A percentile compares a stretch with the other conserved stretches of the same genome.
phyloP scores from a whole-genome alignment of 2,797 vertebrate species.

The Propithecus deckenii region DNA sequence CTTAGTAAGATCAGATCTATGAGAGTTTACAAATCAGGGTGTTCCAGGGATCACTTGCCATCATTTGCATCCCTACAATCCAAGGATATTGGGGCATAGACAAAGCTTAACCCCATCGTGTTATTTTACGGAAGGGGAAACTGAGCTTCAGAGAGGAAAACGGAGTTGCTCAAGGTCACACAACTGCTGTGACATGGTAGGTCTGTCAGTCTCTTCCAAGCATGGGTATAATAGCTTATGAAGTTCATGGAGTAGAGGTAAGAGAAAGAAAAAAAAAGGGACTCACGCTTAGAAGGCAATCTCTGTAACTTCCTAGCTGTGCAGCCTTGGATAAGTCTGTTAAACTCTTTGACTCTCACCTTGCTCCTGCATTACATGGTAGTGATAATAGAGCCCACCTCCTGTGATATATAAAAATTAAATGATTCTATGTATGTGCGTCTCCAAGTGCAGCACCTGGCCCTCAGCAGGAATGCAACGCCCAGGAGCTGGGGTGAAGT shows the following conservation, averaged over 20 bases:
- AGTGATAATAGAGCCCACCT: not conserved
- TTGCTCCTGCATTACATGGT: not conserved
- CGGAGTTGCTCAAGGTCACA: not conserved
- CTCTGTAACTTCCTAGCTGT: not conserved
- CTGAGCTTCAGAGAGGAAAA: not conserved
- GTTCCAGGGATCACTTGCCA: not conserved
- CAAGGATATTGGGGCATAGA: not conserved
- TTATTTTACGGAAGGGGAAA: slow-evolving; percentile 11
- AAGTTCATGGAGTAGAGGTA: not conserved
- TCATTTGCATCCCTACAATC: not conserved
- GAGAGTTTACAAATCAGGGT: not conserved
- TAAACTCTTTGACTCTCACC: not conserved
- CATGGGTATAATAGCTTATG: not conserved
- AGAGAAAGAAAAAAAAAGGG: not conserved
- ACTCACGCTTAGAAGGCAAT: not conserved
- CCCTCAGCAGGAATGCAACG: not conserved
- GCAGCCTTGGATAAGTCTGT: not conserved
- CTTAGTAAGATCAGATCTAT: not conserved
- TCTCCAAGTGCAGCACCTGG: not conserved
- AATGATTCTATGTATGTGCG: not conserved
- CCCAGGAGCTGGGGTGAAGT: not conserved
- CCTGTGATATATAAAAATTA: not conserved
- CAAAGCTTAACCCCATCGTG: not conserved
- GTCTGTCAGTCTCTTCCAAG: not conserved
- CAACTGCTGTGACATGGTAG: not conserved